Percentiles rank a stretch among this genome's conserved stretches.
Evolutionary conservation across 2,797 vertebrate genomes (phyloP).

Genomic region (Paedocypris micromegethes): DNA sequence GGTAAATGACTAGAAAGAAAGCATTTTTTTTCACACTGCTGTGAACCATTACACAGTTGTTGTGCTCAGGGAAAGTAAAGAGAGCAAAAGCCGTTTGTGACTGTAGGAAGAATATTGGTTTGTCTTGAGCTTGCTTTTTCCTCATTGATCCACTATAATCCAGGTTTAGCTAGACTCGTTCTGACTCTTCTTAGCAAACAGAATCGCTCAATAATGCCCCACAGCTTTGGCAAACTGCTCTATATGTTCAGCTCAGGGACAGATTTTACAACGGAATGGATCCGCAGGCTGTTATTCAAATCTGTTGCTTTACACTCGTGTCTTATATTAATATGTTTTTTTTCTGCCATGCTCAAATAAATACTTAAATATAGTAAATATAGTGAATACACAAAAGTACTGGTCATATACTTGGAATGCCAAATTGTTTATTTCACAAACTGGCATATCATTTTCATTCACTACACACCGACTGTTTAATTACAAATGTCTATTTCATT

Average conservation of each 20-base stretch:
- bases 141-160: constrained; percentile 65
- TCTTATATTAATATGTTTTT: no score
- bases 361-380: no score
- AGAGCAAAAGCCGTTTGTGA: constrained; percentile 45
- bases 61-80: constrained; percentile 43
- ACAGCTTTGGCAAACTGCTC: constrained; percentile 60
- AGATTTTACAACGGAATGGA: constrained; percentile 28
- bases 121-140: constrained; percentile 61
- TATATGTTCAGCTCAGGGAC: constrained; percentile 40
- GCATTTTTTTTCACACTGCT: constrained; percentile 11
- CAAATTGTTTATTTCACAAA: no score
- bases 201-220: constrained; percentile 62
- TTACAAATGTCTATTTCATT: no score
- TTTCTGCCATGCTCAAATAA: no score
- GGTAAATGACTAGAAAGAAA: constrained; percentile 21
- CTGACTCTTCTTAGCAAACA: constrained; percentile 65
- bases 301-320: no score
- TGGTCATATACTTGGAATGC: no score
- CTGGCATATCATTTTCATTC: no score
- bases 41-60: constrained; percentile 39
- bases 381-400: no score
- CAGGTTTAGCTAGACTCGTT: constrained; percentile 69
- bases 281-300: constrained; percentile 6
- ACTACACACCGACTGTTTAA: no score
- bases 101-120: constrained; percentile 59